These are phyloP conservation scores for Aspiorhynchus laticeps DNA, from an alignment of 2,113 vertebrate genomes.

Conservation along the genomic window DNA sequence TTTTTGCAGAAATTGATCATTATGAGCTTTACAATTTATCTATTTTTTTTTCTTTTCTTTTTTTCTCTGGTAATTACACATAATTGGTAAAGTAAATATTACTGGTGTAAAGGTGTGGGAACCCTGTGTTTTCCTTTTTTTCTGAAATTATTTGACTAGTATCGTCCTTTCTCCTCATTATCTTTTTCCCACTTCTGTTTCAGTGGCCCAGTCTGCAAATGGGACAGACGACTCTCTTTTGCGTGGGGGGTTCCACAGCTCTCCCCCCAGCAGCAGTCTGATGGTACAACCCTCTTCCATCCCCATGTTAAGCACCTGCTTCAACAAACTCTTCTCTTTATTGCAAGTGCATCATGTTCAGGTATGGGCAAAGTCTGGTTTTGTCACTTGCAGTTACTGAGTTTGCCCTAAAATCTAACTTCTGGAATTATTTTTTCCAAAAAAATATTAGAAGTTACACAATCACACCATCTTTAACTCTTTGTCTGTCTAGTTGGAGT, in stretches of 20 bases:
- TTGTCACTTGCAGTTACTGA: not conserved
- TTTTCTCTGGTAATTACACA: not conserved
- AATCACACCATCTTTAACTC: not conserved
- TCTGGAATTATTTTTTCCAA: not conserved
- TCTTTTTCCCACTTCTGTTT: not conserved
- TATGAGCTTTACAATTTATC: not conserved
- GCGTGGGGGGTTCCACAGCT: slow-evolving; percentile 82
- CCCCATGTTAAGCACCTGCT: slow-evolving; percentile 94
- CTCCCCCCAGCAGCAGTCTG: slow-evolving; percentile 78
- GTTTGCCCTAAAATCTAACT: not conserved
- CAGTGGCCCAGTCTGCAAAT: slow-evolving; percentile 89
- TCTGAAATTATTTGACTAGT: not conserved
- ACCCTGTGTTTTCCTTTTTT: not conserved
- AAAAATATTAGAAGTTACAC: not conserved
- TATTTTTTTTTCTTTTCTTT: not conserved
- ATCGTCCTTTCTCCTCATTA: not conserved
- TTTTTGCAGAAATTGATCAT: not conserved
- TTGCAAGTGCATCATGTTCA: slow-evolving; percentile 98
- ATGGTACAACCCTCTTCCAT: slow-evolving; percentile 90
- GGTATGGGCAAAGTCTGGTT: slow-evolving; percentile 72
- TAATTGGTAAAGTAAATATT: not conserved
- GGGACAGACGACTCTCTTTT: slow-evolving; percentile 95
- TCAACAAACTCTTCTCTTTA: slow-evolving; percentile 99
- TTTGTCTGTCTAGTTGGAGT: slow-evolving; percentile 84
- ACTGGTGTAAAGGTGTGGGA: not conserved